Conservation (phyloP, 2,888 invertebrate genomes). For the Ophion costatus region DNA sequence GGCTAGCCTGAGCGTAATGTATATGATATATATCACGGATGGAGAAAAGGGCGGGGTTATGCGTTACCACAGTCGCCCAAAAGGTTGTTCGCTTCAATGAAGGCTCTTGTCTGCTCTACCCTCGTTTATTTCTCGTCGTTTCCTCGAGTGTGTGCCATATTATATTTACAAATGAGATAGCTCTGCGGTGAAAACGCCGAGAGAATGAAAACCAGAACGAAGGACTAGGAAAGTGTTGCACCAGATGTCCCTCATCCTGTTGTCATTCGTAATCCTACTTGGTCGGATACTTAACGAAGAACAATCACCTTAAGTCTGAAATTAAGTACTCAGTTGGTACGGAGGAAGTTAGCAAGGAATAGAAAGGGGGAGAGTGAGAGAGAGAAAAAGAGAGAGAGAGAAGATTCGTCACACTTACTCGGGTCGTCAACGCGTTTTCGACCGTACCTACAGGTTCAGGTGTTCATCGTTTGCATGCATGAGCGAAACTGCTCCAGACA, state of each 20-base stretch:
- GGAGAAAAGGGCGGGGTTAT: too few relatives aligned
- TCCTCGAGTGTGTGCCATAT: background rate
- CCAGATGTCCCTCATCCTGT: background rate
- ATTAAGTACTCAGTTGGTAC: slow-evolving; percentile 60
- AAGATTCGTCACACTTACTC: background rate
- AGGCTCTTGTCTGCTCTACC: background rate
- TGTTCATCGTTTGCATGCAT: slow-evolving; percentile 7
- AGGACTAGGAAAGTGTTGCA: slow-evolving; percentile 3
- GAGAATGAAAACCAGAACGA: slow-evolving; percentile 6
- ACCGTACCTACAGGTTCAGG: slow-evolving; percentile 29
- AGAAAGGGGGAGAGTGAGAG: background rate
- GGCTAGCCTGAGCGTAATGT: too few relatives aligned
- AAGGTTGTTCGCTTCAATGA: slow-evolving; percentile 10
- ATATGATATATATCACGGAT: too few relatives aligned
- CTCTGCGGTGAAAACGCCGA: background rate
- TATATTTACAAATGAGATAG: background rate
- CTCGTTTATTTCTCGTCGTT: background rate
- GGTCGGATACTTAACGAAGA: slow-evolving; percentile 70
- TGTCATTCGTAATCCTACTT: slow-evolving; percentile 47
- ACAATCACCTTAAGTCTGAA: slow-evolving; percentile 68
- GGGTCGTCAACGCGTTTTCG: slow-evolving; percentile 44
- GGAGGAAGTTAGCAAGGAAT: background rate
- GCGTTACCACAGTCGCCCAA: background rate
- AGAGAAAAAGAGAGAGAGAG: background rate
- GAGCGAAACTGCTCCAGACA: background rate